Evolutionary conservation across 1,140 invertebrate species (phyloP), one percentile per base, ranked within the genome.

Genomic region (Zaprionus tsacasi): DNA sequence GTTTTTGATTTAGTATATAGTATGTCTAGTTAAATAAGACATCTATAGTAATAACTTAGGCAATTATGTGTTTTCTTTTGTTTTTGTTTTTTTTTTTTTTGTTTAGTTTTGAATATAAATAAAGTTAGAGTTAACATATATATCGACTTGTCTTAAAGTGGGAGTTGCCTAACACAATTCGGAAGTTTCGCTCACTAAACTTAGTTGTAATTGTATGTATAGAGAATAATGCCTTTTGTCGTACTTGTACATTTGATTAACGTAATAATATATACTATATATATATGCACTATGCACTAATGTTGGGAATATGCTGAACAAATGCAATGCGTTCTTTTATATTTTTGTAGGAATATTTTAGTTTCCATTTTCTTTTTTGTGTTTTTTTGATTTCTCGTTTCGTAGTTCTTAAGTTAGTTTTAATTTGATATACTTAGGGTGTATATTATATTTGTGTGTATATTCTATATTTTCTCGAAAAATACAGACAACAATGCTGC

Each of bases 91-190:
- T 7, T 27, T 38, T 38, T 50, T 21, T 17, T 30, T 33, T 40
- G 0, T 65, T 13, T 17, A 61, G 40, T 66, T 35, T 60, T 52
- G 15, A 13, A 60, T 77, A 71, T 76, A 76, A 78, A 76, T 85
- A 56, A n/a, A 71, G 11, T 59, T 54, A 54, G 55, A 65, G 48
- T 45, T 43, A 52, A 27, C 63, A 64, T 52, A 45, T 60, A 17
- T 78, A 85, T 52, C 70, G 81, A 85, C 81, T 82, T 85, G 78
- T 78, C 70, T 81, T 78, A 81, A 64, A 52, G 40, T 72, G 79
- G 36, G 43, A 77, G 66, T 78, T 81, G 45, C 12, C 27, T 61
- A 59, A 21, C 63, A 61, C 55, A 30, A 56, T 64, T 78, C 67
- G 63, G 76, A 79, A 80, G 74, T 65, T 78, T 68, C 10, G 27